Evolutionary conservation across 2,113 vertebrate species (phyloP).

Genomic region (Rhinolophus sinicus): DNA sequence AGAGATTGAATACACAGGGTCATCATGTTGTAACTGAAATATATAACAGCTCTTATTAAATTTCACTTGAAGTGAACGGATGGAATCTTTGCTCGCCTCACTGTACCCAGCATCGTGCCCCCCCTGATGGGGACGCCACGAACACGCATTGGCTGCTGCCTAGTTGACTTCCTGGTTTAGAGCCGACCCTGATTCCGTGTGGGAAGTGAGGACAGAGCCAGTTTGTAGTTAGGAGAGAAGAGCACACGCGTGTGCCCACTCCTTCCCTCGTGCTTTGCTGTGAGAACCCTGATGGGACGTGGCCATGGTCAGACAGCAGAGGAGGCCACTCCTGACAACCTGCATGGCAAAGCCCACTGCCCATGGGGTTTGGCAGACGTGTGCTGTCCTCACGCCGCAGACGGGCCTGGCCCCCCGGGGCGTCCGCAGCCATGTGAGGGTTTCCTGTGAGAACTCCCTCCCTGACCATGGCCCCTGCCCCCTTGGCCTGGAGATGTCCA

Average conservation of each 20-base stretch:
- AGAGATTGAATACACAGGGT: rapidly evolving
- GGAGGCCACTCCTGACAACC: no score
- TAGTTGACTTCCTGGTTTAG: rapidly evolving
- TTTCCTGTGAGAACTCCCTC: neutral
- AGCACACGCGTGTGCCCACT: rapidly evolving
- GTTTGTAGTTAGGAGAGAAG: rapidly evolving
- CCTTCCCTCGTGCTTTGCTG: rapidly evolving
- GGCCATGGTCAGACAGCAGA: rapidly evolving
- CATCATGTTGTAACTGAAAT: neutral
- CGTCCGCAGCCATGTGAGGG: rapidly evolving
- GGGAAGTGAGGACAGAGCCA: rapidly evolving
- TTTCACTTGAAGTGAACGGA: neutral
- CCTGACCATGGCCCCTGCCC: neutral
- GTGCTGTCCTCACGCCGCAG: neutral
- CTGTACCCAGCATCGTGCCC: neutral
- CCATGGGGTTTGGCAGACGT: neutral
- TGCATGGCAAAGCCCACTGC: rapidly evolving
- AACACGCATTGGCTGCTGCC: rapidly evolving
- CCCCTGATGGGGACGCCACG: rapidly evolving
- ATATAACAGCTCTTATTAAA: neutral
- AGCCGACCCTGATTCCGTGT: rapidly evolving
- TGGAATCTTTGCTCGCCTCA: neutral
- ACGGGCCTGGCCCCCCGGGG: neutral
- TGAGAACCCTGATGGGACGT: neutral
- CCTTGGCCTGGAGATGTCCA: no score